phyloP scores from a whole-genome alignment of 2,888 invertebrate species.

The Smittia sp. region DNA sequence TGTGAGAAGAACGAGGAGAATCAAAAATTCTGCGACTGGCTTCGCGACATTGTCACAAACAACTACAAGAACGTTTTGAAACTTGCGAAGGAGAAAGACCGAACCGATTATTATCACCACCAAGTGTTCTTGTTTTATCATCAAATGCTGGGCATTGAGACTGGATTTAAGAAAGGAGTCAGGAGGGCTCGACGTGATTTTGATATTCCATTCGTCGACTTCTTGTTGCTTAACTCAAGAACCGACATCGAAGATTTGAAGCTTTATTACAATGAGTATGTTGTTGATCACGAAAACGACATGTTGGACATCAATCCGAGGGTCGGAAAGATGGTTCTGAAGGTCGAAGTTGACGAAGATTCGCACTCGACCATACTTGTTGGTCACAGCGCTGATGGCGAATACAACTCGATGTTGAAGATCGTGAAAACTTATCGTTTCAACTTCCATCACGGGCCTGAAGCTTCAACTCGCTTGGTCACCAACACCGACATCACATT shows the following conservation, averaged over 20 bases:
- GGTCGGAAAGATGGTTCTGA: constrained; percentile 49
- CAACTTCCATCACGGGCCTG: constrained; percentile 63
- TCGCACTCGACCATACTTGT: constrained; percentile 60
- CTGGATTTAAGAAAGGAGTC: constrained; percentile 71
- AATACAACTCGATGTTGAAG: constrained; percentile 77
- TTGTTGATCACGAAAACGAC: constrained; percentile 47
- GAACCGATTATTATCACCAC: constrained; percentile 71
- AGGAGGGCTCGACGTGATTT: constrained; percentile 63
- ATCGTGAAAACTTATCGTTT: constrained; percentile 82
- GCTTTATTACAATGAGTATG: constrained; percentile 52
- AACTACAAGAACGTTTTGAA: constrained; percentile 66
- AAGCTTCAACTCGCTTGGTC: constrained; percentile 56
- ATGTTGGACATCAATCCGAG: constrained; percentile 52
- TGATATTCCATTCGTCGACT: constrained; percentile 62
- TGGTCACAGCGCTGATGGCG: constrained; percentile 78
- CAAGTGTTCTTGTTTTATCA: constrained; percentile 74
- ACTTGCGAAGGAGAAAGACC: constrained; percentile 62
- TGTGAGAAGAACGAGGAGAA: constrained; percentile 52
- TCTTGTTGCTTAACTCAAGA: constrained; percentile 71
- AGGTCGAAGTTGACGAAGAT: constrained; percentile 39
- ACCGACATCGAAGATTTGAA: constrained; percentile 68
- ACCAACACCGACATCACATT: constrained; percentile 70
- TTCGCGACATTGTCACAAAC: constrained; percentile 57
- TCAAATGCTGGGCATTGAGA: constrained; percentile 74
- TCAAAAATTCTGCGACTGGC: constrained; percentile 52